phyloP scores from a whole-genome alignment of 2,797 vertebrate genomes.

The Lophius americanus region DNA sequence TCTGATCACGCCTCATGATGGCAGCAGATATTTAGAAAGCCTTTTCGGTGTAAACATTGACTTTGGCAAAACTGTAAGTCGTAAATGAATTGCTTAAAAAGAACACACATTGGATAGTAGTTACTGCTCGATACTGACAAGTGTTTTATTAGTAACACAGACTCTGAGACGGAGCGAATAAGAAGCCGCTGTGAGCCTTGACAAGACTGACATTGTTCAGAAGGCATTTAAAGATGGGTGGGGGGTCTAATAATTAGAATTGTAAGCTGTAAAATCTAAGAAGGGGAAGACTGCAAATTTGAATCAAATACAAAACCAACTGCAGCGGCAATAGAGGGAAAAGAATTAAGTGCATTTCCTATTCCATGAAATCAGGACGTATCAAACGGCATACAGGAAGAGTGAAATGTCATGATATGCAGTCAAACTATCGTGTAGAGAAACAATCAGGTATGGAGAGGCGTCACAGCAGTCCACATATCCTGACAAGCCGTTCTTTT shows the following conservation, averaged over 20 bases:
- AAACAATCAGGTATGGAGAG: conserved; percentile 75
- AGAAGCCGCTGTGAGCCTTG: conserved; percentile 76
- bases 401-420: conserved; percentile 57
- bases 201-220: conserved; percentile 77
- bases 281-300: conserved; percentile 48
- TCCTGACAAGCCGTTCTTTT: conserved; percentile 51
- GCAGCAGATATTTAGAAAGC: conserved; percentile 29
- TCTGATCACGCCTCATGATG: conserved; percentile 50
- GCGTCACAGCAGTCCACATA: conserved; percentile 63
- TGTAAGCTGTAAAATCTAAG: conserved; percentile 52
- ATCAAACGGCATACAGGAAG: conserved; percentile 50
- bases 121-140: conserved; percentile 77
- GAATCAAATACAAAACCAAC: conserved; percentile 69
- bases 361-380: conserved; percentile 71
- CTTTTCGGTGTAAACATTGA: too few species aligned
- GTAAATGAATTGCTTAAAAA: conserved; percentile 28
- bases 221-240: conserved; percentile 75
- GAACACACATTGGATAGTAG: conserved; percentile 51
- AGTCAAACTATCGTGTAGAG: conserved; percentile 66
- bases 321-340: conserved; percentile 62
- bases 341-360: conserved; percentile 73
- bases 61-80: background rate
- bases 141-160: conserved; percentile 86
- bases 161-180: conserved; percentile 80
- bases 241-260: conserved; percentile 59